These are phyloP conservation scores for Zaprionus ghesquierei DNA, from an alignment of 1,140 invertebrate genomes.

Conservation along the genomic window DNA sequence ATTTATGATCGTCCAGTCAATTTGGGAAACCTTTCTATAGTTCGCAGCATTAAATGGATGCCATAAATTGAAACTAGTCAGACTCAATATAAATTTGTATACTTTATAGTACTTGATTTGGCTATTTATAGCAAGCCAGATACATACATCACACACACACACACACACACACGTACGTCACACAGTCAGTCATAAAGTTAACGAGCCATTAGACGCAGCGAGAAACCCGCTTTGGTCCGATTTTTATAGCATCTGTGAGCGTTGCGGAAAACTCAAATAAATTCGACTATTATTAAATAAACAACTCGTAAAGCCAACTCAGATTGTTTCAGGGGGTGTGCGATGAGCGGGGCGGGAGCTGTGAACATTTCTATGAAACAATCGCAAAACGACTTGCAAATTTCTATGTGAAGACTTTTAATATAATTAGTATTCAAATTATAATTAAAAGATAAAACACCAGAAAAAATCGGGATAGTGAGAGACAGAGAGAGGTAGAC, in stretches of 20 bases:
- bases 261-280: slow-evolving; percentile 65
- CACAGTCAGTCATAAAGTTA: slow-evolving; percentile 45
- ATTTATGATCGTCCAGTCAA: not conserved
- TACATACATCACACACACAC: slow-evolving; percentile 30
- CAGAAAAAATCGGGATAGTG: not conserved
- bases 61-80: not conserved
- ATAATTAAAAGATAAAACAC: slow-evolving; percentile 49
- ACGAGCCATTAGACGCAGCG: slow-evolving; percentile 33
- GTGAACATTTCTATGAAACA: slow-evolving; percentile 1
- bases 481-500: not conserved
- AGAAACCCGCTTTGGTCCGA: slow-evolving; percentile 36
- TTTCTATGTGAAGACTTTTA: slow-evolving; percentile 19
- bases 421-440: slow-evolving; percentile 58
- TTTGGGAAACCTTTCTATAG: not conserved
- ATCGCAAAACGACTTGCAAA: not conserved
- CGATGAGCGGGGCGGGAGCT: not conserved
- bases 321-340: not conserved
- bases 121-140: slow-evolving; percentile 57
- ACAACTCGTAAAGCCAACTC: slow-evolving; percentile 49
- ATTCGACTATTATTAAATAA: slow-evolving; percentile 56
- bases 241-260: not conserved
- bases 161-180: not conserved
- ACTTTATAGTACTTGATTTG: slow-evolving; percentile 15
- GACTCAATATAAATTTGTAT: not conserved
- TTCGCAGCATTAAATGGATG: not conserved